phyloP scores from a whole-genome alignment of 2,888 invertebrate species.

The Gerosis bhagava region DNA sequence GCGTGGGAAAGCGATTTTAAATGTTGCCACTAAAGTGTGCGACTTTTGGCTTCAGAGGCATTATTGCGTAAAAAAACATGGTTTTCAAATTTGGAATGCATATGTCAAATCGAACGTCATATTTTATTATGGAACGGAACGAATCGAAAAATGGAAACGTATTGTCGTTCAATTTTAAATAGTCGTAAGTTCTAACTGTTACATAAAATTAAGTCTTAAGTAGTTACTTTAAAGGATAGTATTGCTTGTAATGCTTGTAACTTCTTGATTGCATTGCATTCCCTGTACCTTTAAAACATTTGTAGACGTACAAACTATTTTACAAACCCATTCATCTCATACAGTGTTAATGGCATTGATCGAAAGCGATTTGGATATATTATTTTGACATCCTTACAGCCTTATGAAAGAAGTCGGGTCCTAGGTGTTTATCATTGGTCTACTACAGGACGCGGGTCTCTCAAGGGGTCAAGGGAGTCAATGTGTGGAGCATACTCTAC shows the following conservation, averaged over 20 bases:
- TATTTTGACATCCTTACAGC: slow-evolving; percentile 6
- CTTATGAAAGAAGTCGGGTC: too few species aligned
- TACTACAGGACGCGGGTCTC: too few species aligned
- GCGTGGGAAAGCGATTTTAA: neutral
- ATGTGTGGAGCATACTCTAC: neutral
- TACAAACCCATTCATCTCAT: slow-evolving; percentile 14
- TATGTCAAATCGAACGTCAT: neutral
- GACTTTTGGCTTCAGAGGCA: neutral
- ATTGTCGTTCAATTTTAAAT: neutral
- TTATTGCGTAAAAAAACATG: slow-evolving; percentile 3
- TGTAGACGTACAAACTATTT: slow-evolving; percentile 17
- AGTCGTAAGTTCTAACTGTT: slow-evolving; percentile 4
- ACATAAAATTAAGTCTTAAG: neutral
- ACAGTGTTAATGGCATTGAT: slow-evolving; percentile 11
- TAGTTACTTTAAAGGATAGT: too few species aligned
- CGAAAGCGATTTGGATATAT: slow-evolving; percentile 6
- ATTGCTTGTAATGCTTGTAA: too few species aligned
- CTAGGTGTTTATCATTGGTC: too few species aligned
- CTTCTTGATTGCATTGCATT: slow-evolving; percentile 15
- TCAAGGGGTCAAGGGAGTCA: neutral
- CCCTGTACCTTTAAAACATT: slow-evolving; percentile 6
- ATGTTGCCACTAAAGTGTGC: slow-evolving; percentile 7
- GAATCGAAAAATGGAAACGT: neutral
- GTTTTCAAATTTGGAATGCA: slow-evolving; percentile 8
- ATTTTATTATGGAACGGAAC: slow-evolving; percentile 1